A percentile compares a stretch with the other conserved stretches of the same genome.
Evolutionary conservation across 2,888 invertebrate species (phyloP).

Genomic region (Ichneumon xanthorius): DNA sequence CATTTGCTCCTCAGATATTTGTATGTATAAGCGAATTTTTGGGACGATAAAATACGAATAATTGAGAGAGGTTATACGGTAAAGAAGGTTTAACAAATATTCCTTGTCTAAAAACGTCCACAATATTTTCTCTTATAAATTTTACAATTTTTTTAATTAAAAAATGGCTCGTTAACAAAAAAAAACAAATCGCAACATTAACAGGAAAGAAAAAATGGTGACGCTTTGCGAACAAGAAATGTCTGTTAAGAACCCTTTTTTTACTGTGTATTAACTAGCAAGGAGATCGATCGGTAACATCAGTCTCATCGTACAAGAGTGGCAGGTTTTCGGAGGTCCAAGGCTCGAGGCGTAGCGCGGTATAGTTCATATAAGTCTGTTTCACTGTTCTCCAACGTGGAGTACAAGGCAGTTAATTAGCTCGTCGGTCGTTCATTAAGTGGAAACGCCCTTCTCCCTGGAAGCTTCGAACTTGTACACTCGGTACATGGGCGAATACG

Average conservation of each 20-base stretch:
- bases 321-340: constrained; percentile 8
- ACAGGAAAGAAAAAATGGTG: too few species aligned
- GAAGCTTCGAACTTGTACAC: constrained; percentile 76
- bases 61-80: background rate
- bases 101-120: background rate
- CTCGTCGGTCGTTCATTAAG: constrained; percentile 43
- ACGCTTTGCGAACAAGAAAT: background rate
- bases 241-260: background rate
- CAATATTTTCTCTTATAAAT: too few species aligned
- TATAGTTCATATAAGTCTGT: constrained; percentile 43
- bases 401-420: constrained; percentile 48
- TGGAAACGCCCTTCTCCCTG: constrained; percentile 49
- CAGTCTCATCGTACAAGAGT: constrained; percentile 35
- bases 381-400: constrained; percentile 1
- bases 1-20: background rate
- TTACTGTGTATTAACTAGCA: background rate
- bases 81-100: background rate
- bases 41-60: background rate
- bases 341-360: constrained; percentile 18
- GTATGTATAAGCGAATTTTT: background rate
- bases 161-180: too few species aligned
- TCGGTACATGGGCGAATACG: constrained; percentile 80
- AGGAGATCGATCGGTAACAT: constrained; percentile 26
- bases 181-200: too few species aligned
- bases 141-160: too few species aligned